Evolutionary conservation across 2,797 vertebrate genomes (phyloP), one percentile per base, ranked within the genome.

Genomic region (Anguilla pacifica): DNA sequence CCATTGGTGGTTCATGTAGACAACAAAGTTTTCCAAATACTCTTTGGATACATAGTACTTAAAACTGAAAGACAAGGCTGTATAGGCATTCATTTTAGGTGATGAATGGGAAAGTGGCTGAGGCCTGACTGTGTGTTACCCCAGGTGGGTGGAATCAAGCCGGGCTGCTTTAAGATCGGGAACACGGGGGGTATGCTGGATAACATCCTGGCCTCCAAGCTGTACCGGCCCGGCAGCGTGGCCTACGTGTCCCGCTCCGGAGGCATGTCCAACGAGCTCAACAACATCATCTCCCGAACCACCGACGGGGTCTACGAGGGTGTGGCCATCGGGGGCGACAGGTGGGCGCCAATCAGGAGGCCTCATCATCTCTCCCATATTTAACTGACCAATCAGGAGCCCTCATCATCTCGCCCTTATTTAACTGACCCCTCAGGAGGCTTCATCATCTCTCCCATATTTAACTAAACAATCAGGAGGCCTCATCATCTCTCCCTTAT

Each of bases 151-250:
- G 98, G 98, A 87, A 99, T 99, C 92, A 99, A 99, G 91, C 98
- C 98, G 0, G 98, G 98, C 39, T 99, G 98, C 91, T 99, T 99
- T 93, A 99, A 99, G 94, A 99, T 99, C 6, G 98, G 98, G 1
- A 99, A 99, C 92, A 99, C 98, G 0, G 98, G 98, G 0, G 98
- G 98, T 1, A 99, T 99, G 98, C 94, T 99, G 92, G 98, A 99
- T 92, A 99, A 99, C 90, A 99, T 99, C 92, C 92, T 99, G 90
- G 97, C 98, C 0, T 99, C 98, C 0, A 99, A 99, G 90, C 95
- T 99, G 11, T 99, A 99, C 90, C 97, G 98, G 0, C 98, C 98
- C 0, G 98, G 98, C 90, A 99, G 98, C 0, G 98, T 99, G 91
- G 98, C 98, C 0, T 99, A 99, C 0, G 98, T 99, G 31, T 99